These are phyloP conservation scores for Alcedo atthis DNA, from an alignment of 2,797 vertebrate species.

Conservation along the genomic window DNA sequence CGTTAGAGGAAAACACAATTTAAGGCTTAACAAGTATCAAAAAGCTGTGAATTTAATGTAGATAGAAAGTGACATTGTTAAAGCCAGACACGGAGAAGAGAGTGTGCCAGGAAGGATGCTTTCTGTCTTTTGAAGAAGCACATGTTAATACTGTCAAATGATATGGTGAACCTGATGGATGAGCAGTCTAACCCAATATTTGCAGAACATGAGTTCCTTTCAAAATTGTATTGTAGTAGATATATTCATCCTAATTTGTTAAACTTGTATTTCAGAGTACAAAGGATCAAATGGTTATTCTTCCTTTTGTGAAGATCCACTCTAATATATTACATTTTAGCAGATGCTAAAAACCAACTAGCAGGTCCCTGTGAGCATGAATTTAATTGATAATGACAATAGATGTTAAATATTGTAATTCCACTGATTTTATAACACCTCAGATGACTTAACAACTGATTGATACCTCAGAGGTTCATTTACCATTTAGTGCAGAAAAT, in stretches of 20 bases:
- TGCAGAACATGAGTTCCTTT: neutral
- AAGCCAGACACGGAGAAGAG: neutral
- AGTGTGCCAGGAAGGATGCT: neutral
- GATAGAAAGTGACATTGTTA: neutral
- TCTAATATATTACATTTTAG: neutral
- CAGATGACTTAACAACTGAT: neutral
- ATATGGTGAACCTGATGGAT: neutral
- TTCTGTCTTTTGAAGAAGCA: rapidly evolving
- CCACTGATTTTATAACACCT: neutral
- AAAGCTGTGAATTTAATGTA: neutral
- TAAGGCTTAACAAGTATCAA: neutral
- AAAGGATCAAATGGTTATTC: neutral
- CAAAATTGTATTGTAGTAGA: neutral
- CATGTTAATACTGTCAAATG: neutral
- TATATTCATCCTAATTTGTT: neutral
- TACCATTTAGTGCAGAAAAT: neutral
- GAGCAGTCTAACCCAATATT: neutral
- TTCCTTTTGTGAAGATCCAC: neutral
- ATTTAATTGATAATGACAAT: constrained; percentile 1
- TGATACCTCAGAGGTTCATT: neutral
- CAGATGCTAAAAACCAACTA: neutral
- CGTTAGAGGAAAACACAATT: neutral
- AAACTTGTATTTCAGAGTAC: neutral
- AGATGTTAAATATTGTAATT: neutral
- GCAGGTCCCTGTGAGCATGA: neutral